Conservation (phyloP, 2,113 vertebrate species). For the Bubo scandiacus region DNA sequence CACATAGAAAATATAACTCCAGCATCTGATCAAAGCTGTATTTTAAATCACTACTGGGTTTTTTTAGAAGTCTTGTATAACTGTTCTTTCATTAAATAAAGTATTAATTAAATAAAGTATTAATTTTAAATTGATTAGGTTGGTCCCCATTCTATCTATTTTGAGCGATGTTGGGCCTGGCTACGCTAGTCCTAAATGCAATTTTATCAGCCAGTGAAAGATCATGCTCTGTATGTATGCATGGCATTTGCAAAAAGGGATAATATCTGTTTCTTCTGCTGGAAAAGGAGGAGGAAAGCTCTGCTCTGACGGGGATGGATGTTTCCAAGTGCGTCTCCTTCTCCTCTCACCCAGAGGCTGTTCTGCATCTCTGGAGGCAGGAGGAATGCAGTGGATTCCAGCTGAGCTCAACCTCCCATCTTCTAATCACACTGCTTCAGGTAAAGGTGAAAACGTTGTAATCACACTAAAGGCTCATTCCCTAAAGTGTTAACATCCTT, state of each 20-base stretch:
- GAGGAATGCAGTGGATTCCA: background rate
- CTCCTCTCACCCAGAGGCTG: background rate
- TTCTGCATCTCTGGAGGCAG: background rate
- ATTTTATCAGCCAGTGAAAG: background rate
- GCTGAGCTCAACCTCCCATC: background rate
- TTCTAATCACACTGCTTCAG: conserved; percentile 23
- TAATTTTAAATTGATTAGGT: background rate
- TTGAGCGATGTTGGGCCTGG: background rate
- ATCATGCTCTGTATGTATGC: background rate
- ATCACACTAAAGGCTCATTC: background rate
- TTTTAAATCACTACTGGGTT: background rate
- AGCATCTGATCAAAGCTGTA: background rate
- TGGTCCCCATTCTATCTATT: background rate
- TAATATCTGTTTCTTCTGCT: background rate
- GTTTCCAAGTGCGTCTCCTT: background rate
- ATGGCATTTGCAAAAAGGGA: background rate
- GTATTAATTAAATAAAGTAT: background rate
- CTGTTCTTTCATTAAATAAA: background rate
- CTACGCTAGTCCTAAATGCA: background rate
- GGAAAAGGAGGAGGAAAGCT: background rate
- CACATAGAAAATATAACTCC: background rate
- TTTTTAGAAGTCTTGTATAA: background rate
- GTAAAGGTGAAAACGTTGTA: conserved; percentile 9
- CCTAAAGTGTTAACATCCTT: background rate
- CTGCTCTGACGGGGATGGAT: background rate